A percentile compares a stretch with the other conserved stretches of the same genome.
These are phyloP conservation scores for Neofelis nebulosa DNA, from an alignment of 2,113 vertebrate species.

Conservation along the genomic window DNA sequence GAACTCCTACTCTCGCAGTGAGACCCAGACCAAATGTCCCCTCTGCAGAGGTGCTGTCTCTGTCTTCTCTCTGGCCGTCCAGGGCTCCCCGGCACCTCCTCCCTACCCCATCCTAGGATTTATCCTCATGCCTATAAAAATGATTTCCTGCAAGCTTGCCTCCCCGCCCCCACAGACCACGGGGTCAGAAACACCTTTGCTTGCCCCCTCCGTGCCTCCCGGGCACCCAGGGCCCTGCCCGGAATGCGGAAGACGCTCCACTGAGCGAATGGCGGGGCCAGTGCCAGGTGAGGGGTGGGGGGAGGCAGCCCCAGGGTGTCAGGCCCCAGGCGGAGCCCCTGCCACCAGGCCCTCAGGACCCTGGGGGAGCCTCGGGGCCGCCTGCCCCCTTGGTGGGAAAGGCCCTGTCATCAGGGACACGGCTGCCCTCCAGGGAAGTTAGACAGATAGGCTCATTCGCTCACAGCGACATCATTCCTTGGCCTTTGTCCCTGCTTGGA, in stretches of 20 bases:
- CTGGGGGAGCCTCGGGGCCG: too few relatives aligned
- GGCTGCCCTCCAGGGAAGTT: neutral
- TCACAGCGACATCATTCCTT: rapidly evolving
- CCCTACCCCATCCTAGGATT: too few relatives aligned
- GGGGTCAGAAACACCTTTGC: neutral
- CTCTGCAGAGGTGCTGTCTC: neutral
- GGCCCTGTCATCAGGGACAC: rapidly evolving
- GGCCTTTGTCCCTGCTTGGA: neutral
- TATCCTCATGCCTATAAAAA: neutral
- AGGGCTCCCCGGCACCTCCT: neutral
- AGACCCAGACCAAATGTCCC: neutral
- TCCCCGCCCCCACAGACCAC: rapidly evolving
- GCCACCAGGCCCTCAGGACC: neutral
- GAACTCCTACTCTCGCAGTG: rapidly evolving
- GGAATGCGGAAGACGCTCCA: rapidly evolving
- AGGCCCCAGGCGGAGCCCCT: neutral
- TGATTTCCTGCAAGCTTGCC: neutral
- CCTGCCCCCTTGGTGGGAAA: neutral
- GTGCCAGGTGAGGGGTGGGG: neutral
- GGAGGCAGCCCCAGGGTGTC: neutral
- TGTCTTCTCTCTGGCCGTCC: neutral
- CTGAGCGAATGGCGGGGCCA: neutral
- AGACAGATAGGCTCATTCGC: neutral
- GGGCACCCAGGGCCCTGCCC: rapidly evolving
- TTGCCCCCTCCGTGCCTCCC: neutral